A percentile compares a stretch with the other conserved stretches of the same genome.
Conservation (phyloP, 2,888 invertebrate species). For the Drosophila leonis region DNA sequence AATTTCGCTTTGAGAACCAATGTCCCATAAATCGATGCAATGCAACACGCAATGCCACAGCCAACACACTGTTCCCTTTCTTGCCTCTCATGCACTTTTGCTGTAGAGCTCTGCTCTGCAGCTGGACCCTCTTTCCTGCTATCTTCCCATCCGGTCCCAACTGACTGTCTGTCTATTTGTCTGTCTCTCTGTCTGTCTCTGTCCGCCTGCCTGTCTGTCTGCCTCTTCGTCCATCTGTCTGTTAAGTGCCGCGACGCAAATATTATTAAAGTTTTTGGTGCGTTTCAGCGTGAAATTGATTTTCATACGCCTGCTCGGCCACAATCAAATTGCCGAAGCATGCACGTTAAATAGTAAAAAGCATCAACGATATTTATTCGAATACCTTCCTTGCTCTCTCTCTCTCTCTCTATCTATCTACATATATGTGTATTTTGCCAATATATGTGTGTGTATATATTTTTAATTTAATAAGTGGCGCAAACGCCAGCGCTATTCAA, state of each 20-base stretch:
- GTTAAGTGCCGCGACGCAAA: slow-evolving; percentile 80
- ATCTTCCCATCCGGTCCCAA: slow-evolving; percentile 36
- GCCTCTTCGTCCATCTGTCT: slow-evolving; percentile 42
- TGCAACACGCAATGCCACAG: slow-evolving; percentile 45
- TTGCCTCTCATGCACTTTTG: too few species aligned
- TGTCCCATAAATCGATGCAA: slow-evolving; percentile 69
- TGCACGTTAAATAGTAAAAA: slow-evolving; percentile 77
- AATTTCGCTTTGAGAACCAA: slow-evolving; percentile 69
- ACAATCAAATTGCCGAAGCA: slow-evolving; percentile 81
- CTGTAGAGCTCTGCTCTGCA: slow-evolving; percentile 27
- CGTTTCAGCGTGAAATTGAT: slow-evolving; percentile 82
- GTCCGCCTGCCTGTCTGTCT: slow-evolving; percentile 8
- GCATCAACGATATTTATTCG: slow-evolving; percentile 47
- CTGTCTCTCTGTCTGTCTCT: slow-evolving; percentile 1
- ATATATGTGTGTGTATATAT: slow-evolving; percentile 19
- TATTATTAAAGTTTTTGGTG: slow-evolving; percentile 82
- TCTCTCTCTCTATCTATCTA: background rate
- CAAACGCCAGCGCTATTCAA: slow-evolving; percentile 72
- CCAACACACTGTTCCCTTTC: slow-evolving; percentile 9
- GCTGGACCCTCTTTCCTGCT: slow-evolving; percentile 40
- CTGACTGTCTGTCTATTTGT: slow-evolving; percentile 6
- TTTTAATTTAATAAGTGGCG: slow-evolving; percentile 80
- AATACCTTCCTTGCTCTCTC: slow-evolving; percentile 5
- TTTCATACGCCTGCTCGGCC: slow-evolving; percentile 82
- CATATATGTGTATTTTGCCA: slow-evolving; percentile 11